phyloP scores from a whole-genome alignment of 2,113 vertebrate species.

The Nansenia antarctica region DNA sequence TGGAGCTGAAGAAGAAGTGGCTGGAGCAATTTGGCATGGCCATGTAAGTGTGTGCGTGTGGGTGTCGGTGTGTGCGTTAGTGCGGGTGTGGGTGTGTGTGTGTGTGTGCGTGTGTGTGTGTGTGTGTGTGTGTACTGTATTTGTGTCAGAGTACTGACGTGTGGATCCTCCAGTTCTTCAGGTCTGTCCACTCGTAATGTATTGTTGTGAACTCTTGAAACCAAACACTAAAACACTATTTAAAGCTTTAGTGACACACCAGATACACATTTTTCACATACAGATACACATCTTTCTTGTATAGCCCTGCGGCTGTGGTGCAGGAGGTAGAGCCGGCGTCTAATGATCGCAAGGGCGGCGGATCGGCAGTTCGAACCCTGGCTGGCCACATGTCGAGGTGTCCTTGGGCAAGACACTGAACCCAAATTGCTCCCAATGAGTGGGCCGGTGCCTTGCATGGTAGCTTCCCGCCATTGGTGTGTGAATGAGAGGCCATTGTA shows the following conservation, averaged over 20 bases:
- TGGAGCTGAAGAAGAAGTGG: slow-evolving; percentile 99
- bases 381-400: too few relatives aligned
- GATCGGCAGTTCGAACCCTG: too few relatives aligned
- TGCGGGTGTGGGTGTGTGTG: not conserved
- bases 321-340: too few relatives aligned
- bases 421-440: too few relatives aligned
- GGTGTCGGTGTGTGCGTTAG: slow-evolving; percentile 69
- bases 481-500: too few relatives aligned
- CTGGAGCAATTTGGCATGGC: slow-evolving; percentile 99
- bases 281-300: too few relatives aligned
- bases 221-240: not conserved
- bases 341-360: too few relatives aligned
- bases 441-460: too few relatives aligned
- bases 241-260: not conserved
- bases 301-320: too few relatives aligned
- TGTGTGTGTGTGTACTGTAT: slow-evolving; percentile 3
- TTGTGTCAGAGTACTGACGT: slow-evolving; percentile 10
- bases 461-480: too few relatives aligned
- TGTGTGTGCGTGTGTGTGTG: slow-evolving; percentile 2
- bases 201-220: slow-evolving; percentile 1
- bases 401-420: too few relatives aligned
- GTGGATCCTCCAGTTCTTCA: slow-evolving; percentile 47
- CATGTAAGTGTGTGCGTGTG: slow-evolving; percentile 82
- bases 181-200: slow-evolving; percentile 29
- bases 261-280: too few relatives aligned